A percentile compares a stretch with the other conserved stretches of the same genome.
phyloP scores from a whole-genome alignment of 2,797 vertebrate genomes.

The Chelon labrosus region DNA sequence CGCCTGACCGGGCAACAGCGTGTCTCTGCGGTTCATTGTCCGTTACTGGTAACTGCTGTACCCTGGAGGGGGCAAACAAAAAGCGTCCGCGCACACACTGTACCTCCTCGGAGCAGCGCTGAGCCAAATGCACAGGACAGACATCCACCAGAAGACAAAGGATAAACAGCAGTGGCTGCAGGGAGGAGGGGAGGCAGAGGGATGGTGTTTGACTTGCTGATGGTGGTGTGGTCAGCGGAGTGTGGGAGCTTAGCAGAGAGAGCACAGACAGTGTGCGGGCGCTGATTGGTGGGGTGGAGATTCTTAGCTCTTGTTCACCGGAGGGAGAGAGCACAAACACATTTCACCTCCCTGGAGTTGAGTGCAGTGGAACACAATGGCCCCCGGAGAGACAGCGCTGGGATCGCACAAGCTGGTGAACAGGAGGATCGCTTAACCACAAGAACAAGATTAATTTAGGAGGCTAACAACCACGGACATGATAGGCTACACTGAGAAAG shows the following conservation, averaged over 20 bases:
- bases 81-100: neutral
- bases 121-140: slow-evolving; percentile 21
- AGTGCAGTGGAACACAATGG: slow-evolving; percentile 5
- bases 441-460: slow-evolving; percentile 7
- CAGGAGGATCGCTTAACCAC: slow-evolving; percentile 6
- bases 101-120: neutral
- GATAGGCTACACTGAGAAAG: no score
- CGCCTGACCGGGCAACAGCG: slow-evolving; percentile 8
- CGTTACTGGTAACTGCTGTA: slow-evolving; percentile 6
- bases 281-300: slow-evolving; percentile 42
- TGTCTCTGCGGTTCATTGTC: slow-evolving; percentile 14
- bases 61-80: neutral
- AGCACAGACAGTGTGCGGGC: slow-evolving; percentile 30
- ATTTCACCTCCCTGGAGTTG: slow-evolving; percentile 16
- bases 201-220: neutral
- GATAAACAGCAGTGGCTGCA: slow-evolving; percentile 31
- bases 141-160: slow-evolving; percentile 41
- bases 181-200: slow-evolving; percentile 5
- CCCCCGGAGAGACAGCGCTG: neutral
- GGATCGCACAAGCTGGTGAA: neutral
- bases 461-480: neutral
- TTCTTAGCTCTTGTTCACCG: slow-evolving; percentile 35
- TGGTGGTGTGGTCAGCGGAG: slow-evolving; percentile 27
- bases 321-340: slow-evolving; percentile 45
- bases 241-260: slow-evolving; percentile 23